These are phyloP conservation scores for Wiebesia pumilae DNA, from an alignment of 1,140 invertebrate genomes.

Conservation along the genomic window DNA sequence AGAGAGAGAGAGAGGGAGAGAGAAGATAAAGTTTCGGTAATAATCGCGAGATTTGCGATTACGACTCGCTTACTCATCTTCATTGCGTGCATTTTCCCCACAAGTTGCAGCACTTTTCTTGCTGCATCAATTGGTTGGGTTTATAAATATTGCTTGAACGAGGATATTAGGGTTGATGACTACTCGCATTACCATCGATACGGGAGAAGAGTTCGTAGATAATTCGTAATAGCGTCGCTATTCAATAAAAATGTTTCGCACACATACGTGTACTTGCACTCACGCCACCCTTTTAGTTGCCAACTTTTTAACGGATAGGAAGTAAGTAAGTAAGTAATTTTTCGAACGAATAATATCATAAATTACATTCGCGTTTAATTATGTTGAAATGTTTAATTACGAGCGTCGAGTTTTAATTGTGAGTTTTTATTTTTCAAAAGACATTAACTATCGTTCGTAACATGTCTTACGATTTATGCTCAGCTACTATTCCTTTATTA, in stretches of 20 bases:
- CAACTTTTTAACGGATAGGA: neutral
- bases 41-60: slow-evolving; percentile 10
- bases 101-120: neutral
- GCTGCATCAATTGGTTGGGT: neutral
- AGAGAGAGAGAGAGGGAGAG: neutral
- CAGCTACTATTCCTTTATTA: no score
- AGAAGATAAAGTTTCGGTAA: neutral
- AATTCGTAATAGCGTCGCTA: neutral
- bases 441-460: no score
- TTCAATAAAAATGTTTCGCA: neutral
- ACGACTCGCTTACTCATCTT: neutral
- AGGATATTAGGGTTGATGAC: neutral
- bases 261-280: neutral
- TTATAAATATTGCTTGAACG: neutral
- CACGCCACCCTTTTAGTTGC: neutral
- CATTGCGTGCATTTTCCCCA: neutral
- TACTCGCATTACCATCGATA: neutral
- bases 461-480: no score
- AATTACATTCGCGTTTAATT: no score
- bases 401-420: no score
- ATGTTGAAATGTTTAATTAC: no score
- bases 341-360: neutral
- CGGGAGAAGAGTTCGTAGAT: neutral
- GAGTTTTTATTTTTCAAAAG: no score
- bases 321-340: neutral